Conservation (phyloP, 2,113 vertebrate species). For the Pogona vitticeps region DNA sequence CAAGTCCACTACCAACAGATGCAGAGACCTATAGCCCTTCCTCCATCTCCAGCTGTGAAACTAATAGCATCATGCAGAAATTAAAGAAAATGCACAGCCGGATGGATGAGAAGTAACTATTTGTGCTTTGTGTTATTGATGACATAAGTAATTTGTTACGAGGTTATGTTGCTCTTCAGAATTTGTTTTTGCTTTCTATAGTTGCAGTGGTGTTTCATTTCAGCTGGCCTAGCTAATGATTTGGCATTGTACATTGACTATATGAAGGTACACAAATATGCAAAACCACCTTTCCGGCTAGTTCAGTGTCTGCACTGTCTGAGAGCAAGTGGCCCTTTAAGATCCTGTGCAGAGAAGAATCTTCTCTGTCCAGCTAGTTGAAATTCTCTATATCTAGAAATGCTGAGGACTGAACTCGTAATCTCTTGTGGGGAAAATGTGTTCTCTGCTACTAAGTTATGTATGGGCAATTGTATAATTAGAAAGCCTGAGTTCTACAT, state of each 20-base stretch:
- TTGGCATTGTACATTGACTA: neutral
- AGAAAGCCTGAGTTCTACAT: neutral
- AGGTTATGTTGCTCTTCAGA: neutral
- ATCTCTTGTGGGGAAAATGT: neutral
- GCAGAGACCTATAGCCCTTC: slow-evolving; percentile 88
- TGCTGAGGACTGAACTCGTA: neutral
- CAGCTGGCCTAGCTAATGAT: neutral
- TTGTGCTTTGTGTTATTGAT: slow-evolving; percentile 30
- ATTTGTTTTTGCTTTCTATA: neutral
- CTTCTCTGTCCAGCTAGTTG: neutral
- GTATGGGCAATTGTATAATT: too few species aligned
- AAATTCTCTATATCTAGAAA: neutral
- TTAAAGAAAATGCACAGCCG: slow-evolving; percentile 97
- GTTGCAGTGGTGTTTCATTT: neutral
- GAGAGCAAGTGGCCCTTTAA: neutral
- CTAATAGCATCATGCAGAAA: slow-evolving; percentile 98
- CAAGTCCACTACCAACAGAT: slow-evolving; percentile 76
- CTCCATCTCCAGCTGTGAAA: slow-evolving; percentile 94
- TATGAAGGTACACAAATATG: neutral
- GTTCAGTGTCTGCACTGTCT: neutral
- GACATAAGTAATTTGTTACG: slow-evolving; percentile 10
- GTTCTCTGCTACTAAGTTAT: neutral
- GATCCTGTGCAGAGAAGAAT: neutral
- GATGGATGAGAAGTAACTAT: slow-evolving; percentile 95
- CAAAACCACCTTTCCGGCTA: neutral